A percentile compares a stretch with the other conserved stretches of the same genome.
These are phyloP conservation scores for Clarias batrachus DNA, from an alignment of 2,113 vertebrate genomes.

Conservation along the genomic window DNA sequence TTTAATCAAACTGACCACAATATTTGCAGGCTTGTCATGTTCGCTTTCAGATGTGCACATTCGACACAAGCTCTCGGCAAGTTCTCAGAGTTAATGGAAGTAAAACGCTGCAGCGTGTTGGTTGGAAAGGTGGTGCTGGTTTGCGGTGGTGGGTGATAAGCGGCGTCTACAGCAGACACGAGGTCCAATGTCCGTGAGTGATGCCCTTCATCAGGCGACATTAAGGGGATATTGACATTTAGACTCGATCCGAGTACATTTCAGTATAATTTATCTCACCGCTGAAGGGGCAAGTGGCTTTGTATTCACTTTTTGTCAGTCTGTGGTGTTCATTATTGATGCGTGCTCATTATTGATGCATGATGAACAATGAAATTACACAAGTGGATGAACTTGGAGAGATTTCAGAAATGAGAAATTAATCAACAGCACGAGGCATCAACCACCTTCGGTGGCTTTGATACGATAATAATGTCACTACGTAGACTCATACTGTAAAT, in stretches of 20 bases:
- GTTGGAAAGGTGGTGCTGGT: conserved; percentile 73
- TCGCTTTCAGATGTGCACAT: neutral
- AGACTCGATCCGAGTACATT: conserved; percentile 74
- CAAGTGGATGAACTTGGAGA: neutral
- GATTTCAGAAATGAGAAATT: neutral
- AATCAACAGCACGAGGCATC: neutral
- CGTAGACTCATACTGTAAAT: neutral
- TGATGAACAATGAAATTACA: neutral
- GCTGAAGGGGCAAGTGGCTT: conserved; percentile 19
- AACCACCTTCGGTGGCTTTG: neutral
- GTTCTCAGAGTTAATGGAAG: conserved; percentile 75
- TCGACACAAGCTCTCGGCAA: neutral
- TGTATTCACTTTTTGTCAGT: conserved; percentile 1
- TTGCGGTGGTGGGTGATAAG: conserved; percentile 83
- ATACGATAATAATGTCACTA: neutral
- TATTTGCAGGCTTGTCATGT: neutral
- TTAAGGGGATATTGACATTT: conserved; percentile 79
- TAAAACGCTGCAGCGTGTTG: conserved; percentile 88
- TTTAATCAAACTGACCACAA: neutral
- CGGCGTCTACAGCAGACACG: conserved; percentile 81
- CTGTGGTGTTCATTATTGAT: neutral
- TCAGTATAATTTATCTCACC: conserved; percentile 70
- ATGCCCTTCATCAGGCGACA: conserved; percentile 91
- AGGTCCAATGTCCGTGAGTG: conserved; percentile 87
- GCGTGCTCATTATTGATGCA: neutral